Percentiles rank a stretch among this genome's conserved stretches.
Conservation (phyloP, 2,113 vertebrate genomes). For the Dolichallabes microphthalmus region DNA sequence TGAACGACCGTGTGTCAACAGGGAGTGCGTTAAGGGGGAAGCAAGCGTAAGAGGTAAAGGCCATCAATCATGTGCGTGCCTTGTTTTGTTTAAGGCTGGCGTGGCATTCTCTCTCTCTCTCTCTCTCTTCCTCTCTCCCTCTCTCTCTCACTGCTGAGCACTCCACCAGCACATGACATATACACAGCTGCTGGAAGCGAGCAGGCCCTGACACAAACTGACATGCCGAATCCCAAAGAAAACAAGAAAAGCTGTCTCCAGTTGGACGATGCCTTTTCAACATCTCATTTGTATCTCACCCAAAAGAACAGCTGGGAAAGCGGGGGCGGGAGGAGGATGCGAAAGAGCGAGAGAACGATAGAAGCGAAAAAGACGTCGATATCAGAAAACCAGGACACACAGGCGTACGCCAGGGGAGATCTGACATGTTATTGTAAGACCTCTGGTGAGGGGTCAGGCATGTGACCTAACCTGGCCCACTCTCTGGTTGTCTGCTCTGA, state of each 20-base stretch:
- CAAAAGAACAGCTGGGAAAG: constrained; percentile 74
- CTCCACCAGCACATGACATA: constrained; percentile 53
- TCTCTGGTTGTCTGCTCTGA: constrained; percentile 56
- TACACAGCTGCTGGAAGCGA: constrained; percentile 59
- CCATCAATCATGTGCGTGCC: constrained; percentile 45
- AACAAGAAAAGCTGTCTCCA: constrained; percentile 72
- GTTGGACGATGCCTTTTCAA: constrained; percentile 74
- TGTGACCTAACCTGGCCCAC: constrained; percentile 68
- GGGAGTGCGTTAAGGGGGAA: constrained; percentile 6
- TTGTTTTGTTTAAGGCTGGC: constrained; percentile 48
- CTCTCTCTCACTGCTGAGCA: constrained; percentile 43
- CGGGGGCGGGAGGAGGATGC: constrained; percentile 29
- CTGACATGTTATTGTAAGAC: constrained; percentile 73
- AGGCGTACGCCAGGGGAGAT: constrained; percentile 59
- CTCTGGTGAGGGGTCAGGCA: constrained; percentile 60
- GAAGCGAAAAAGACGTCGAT: background rate
- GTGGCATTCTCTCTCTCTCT: constrained; percentile 46
- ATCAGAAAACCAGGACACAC: constrained; percentile 37
- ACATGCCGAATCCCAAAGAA: constrained; percentile 68
- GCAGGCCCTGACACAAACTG: constrained; percentile 62
- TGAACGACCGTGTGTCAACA: constrained; percentile 21
- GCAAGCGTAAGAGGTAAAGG: constrained; percentile 35
- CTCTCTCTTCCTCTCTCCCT: constrained; percentile 53
- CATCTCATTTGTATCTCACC: constrained; percentile 77
- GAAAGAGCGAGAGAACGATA: constrained; percentile 49